Conservation (phyloP, 30 jellyfish, hydroid and myxozoan species). For the Aurelia sp. region DNA sequence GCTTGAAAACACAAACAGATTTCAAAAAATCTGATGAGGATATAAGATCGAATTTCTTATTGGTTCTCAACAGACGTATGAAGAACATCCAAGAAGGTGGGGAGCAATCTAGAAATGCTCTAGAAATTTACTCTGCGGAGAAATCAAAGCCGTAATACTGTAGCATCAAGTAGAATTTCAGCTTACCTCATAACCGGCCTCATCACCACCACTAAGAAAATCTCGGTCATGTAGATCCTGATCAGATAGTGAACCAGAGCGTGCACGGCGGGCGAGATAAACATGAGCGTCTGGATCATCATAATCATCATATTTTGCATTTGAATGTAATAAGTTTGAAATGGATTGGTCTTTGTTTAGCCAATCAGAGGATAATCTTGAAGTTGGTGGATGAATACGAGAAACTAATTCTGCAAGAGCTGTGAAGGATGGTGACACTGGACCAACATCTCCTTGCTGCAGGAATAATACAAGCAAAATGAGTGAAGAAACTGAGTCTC, state of each 20-base stretch:
- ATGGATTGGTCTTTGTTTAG: slow-evolving; percentile 29
- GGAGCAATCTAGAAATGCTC: too few species aligned
- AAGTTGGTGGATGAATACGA: slow-evolving; percentile 77
- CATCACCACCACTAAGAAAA: slow-evolving; percentile 73
- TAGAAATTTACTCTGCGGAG: too few species aligned
- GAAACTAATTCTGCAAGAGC: slow-evolving; percentile 96
- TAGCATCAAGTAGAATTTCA: background rate
- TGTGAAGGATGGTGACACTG: slow-evolving; percentile 91
- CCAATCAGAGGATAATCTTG: slow-evolving; percentile 56
- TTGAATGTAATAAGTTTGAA: slow-evolving; percentile 27
- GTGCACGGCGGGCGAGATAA: slow-evolving; percentile 81
- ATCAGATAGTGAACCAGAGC: slow-evolving; percentile 88
- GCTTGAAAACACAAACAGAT: too few species aligned
- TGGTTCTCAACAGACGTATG: too few species aligned
- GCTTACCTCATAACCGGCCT: slow-evolving; percentile 95
- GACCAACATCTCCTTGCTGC: slow-evolving; percentile 62
- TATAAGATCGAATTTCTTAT: too few species aligned
- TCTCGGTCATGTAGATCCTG: slow-evolving; percentile 86
- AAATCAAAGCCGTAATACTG: too few species aligned
- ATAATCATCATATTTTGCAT: slow-evolving; percentile 28
- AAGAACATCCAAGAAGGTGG: too few species aligned
- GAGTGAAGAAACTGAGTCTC: too few species aligned
- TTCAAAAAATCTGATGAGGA: too few species aligned
- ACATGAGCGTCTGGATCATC: slow-evolving; percentile 59
- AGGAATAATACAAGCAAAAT: background rate